Base-by-base conservation (phyloP, 2,113 vertebrate species). In the Zosterops pallidus region DNA sequence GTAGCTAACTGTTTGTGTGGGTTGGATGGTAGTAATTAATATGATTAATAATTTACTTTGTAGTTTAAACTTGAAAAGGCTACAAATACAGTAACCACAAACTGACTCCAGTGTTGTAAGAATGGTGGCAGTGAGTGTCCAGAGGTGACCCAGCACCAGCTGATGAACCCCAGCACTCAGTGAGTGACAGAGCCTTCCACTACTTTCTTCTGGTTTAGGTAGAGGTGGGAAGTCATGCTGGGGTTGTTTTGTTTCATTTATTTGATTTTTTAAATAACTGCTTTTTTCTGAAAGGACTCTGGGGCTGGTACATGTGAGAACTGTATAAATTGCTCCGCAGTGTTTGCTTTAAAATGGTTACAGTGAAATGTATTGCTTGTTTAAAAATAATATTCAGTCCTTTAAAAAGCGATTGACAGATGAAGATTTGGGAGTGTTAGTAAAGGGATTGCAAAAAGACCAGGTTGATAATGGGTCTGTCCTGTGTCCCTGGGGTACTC, bases 271-370 rank as follows among this genome's bases (percentile, higher is more conserved):
- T 11, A 57, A n/a, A 49, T 35, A 57, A 41, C 20, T 49, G 9
- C 0, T 33, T n/a, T 69, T 69, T 78, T 16, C 39, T 1, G 0
- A n/a, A 53, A 55, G 23, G 18, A 19, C 26, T 46, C 28, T 3
- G 46, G 23, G 55, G 9, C 28, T 62, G 23, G n/a, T 60, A 28
- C 3, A 4, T 33, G 10, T 19, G 55, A 62, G 47, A 77, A 9
- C 39, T 39, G 9, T 39, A 69, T 28, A 39, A 78, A 39, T 23
- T 52, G 12, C 33, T 74, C 57, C 26, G 28, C 31, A 21, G 12
- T 12, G 28, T 65, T 92, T 86, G 50, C 47, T 77, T 81, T 62
- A 22, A 49, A 62, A 9, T 62, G 7, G 9, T 56, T 74, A 22
- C 15, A 55, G 8, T 41, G 39, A 60, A 52, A 41, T 69, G 22